Base-by-base conservation (phyloP, 1,140 invertebrate genomes). In the Pomacea maculata region DNA sequence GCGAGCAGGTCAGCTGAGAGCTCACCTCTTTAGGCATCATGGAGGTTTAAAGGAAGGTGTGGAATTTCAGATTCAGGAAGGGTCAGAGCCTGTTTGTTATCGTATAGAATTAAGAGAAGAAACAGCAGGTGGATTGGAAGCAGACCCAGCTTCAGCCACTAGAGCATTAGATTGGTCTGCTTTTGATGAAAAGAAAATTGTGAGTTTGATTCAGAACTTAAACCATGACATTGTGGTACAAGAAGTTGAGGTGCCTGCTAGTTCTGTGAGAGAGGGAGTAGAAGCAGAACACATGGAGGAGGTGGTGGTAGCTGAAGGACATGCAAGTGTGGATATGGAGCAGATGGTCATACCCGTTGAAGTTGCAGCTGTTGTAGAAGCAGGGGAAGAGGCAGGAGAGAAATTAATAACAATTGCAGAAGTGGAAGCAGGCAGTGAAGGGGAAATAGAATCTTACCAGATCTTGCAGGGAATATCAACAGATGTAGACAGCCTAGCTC, bases 11-110 rank as follows among this genome's bases (percentile, higher is more conserved):
- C 88, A 87, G 79, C 78, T 89, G 19, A 78, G 83, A 57, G 83
- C 81, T 45, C 88, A 89, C 67, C 75, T 87, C 17, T 80, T 61
- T 21, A 80, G 83, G n/a, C 85, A 84, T 75, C 88, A 88, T 70
- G 80, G 63, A 19, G 79, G 19, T 76, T 78, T 65, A 55, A 78
- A 74, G 65, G 75, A 70, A 75, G 76, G 17, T 61, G 71, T 17
- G 29, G 78, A 63, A 79, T 79, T n/a, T 19, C 65, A 61, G 63
- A 75, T 52, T 63, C 79, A 29, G 76, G 74, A 74, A 64, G 74
- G 61, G 57, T n/a, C 67, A 34, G 65, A 55, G 67, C 77, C 77
- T 71, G 77, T 78, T 11, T 71, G 77, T 52, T 78, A 78, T 29
- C 65, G 77, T 14, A 78, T 78, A 14, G 77, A 78, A 65, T 45